phyloP scores from a whole-genome alignment of 1,140 invertebrate species.

The Brachionus sp. region DNA sequence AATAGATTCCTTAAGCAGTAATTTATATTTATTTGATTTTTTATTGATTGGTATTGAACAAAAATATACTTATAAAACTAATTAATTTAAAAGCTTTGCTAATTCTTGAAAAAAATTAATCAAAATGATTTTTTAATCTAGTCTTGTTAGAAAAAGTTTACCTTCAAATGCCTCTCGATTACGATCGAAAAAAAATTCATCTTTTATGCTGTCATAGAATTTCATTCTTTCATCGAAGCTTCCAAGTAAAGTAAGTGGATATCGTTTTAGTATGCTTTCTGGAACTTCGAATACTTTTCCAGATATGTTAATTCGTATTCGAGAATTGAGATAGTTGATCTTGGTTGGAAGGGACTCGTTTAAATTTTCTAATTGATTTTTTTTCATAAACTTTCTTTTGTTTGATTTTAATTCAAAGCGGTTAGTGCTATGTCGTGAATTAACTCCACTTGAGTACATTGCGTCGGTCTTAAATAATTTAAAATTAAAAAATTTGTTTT shows the following conservation, averaged over 20 bases:
- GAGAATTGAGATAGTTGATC: not conserved
- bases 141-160: too few relatives aligned
- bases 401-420: not conserved
- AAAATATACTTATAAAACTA: not conserved
- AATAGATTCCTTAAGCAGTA: too few relatives aligned
- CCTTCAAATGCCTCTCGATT: conserved; percentile 59
- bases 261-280: not conserved
- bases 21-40: too few relatives aligned
- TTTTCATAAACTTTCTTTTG: not conserved
- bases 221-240: conserved; percentile 52
- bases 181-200: conserved; percentile 60
- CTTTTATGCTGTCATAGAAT: conserved; percentile 55
- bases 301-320: conserved; percentile 24
- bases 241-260: conserved; percentile 42
- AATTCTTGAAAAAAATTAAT: conserved; percentile 54
- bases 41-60: not conserved
- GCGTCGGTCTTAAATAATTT: not conserved
- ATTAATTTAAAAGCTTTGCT: not conserved
- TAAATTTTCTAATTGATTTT: not conserved
- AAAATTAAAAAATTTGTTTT: not conserved
- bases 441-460: not conserved
- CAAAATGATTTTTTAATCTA: conserved; percentile 46
- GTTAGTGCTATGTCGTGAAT: not conserved
- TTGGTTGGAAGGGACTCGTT: not conserved
- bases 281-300: conserved; percentile 17